phyloP scores from a whole-genome alignment of 64 coral and sea anemone species.

The Catalaphyllia jardinei region DNA sequence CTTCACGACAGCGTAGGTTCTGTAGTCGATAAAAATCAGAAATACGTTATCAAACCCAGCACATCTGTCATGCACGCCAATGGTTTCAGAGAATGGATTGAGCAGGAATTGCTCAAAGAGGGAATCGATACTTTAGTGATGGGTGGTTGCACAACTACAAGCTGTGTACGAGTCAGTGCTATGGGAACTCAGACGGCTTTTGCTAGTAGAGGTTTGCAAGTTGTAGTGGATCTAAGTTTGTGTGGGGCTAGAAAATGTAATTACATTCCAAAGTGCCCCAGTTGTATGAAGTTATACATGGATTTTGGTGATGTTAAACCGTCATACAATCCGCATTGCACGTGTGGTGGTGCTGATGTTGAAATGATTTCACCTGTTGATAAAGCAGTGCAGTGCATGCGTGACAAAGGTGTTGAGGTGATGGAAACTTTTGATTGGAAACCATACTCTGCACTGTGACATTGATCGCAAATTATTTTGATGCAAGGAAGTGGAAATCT shows the following conservation, averaged over 20 bases:
- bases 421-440: slow-evolving; percentile 42
- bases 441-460: slow-evolving; percentile 7
- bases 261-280: slow-evolving; percentile 23
- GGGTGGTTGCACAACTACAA: slow-evolving; percentile 47
- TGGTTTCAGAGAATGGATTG: slow-evolving; percentile 46
- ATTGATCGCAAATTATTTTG: no score
- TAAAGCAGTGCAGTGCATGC: slow-evolving; percentile 47
- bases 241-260: slow-evolving; percentile 45
- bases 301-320: slow-evolving; percentile 7
- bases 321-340: neutral
- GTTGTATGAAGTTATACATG: slow-evolving; percentile 49
- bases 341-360: slow-evolving; percentile 14
- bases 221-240: slow-evolving; percentile 55
- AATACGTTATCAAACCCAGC: slow-evolving; percentile 30
- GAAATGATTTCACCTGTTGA: slow-evolving; percentile 36
- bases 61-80: slow-evolving; percentile 38
- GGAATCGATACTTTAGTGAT: slow-evolving; percentile 38
- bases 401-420: slow-evolving; percentile 33
- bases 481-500: no score
- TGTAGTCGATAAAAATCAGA: slow-evolving; percentile 40
- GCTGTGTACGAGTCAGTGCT: slow-evolving; percentile 58
- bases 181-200: slow-evolving; percentile 27
- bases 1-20: slow-evolving; percentile 11
- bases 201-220: slow-evolving; percentile 26
- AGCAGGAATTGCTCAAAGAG: slow-evolving; percentile 35